phyloP scores from a whole-genome alignment of 2,113 vertebrate species.

The Prunella himalayana region DNA sequence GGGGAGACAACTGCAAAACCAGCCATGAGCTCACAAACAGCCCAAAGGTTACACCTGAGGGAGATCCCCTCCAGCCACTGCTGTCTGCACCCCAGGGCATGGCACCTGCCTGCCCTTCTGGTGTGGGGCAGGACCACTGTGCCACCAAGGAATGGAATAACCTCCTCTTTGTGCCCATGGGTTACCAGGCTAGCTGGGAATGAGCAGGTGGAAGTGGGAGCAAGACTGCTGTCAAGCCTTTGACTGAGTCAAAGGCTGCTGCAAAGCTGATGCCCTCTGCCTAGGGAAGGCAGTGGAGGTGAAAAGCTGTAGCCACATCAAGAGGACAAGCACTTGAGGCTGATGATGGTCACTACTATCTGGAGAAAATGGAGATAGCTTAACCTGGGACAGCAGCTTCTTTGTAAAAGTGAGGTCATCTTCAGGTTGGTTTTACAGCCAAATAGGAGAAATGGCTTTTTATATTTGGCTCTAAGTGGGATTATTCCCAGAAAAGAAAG shows the following conservation, averaged over 20 bases:
- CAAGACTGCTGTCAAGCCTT: not conserved
- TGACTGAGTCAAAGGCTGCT: accelerated
- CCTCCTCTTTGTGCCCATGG: not conserved
- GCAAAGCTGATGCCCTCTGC: accelerated
- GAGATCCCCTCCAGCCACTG: not conserved
- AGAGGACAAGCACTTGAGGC: not conserved
- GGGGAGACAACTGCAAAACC: not conserved
- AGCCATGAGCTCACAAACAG: not conserved
- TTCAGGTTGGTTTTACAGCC: not conserved
- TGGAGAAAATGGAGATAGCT: not conserved
- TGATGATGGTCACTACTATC: accelerated
- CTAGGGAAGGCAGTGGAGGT: not conserved
- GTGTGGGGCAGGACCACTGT: accelerated
- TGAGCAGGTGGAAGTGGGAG: not conserved
- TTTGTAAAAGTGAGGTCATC: not conserved
- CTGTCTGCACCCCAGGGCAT: accelerated
- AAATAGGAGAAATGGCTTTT: not conserved
- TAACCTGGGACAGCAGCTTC: not conserved
- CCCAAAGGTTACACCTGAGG: not conserved
- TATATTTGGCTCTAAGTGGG: not conserved
- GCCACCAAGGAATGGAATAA: not conserved
- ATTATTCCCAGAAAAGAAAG: not conserved
- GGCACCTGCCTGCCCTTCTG: accelerated
- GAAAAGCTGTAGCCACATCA: accelerated
- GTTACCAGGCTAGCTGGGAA: not conserved